Evolutionary conservation across 2,113 vertebrate genomes (phyloP), one percentile per base, ranked within the genome.

Genomic region (Lamprotornis superbus): DNA sequence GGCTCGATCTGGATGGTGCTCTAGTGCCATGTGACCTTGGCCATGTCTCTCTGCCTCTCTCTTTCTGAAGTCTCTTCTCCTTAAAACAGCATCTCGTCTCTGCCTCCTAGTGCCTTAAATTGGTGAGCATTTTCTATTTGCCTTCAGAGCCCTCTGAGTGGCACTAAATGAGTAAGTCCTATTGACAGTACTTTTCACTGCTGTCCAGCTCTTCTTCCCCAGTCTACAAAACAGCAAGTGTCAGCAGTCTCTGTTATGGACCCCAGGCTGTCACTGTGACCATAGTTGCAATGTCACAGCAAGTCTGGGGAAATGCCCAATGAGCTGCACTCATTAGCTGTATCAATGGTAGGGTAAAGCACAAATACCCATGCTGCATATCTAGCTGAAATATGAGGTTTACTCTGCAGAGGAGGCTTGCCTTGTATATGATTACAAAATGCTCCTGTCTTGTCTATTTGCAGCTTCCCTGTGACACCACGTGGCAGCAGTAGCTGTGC

Each of bases 281-380:
- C n/a, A 39, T 0, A 73, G 44, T 0, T 46, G 15, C 49, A 50
- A 5, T 22, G 52, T 49, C 76, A 60, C 33, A 74, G 33, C 0
- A 0, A 52, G 50, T 65, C 49, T 46, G 50, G 28, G 31, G 31
- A 83, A 68, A 27, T 1, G 22, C 7, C 2, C 25, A 64, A 53
- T 7, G 28, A 86, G 17, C 71, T 88, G 39, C 52, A 49, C 13
- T 23, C n/a, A 13, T 22, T 35, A 79, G 52, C 70, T 75, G 53
- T 53, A 33, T 12, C 37, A 35, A 1, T 17, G 25, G 21, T 7
- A 44, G 7, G 31, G 13, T 56, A 52, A 92, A 55, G 21, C 25
- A 77, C 10, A 86, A 42, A 52, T n/a, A 37, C 13, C 7, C 7
- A n/a, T 18, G 18, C 35, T 67, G 5, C 0, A 2, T 21, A 5